phyloP scores from a whole-genome alignment of 2,888 invertebrate genomes.

The Mactromeris polynyma region DNA sequence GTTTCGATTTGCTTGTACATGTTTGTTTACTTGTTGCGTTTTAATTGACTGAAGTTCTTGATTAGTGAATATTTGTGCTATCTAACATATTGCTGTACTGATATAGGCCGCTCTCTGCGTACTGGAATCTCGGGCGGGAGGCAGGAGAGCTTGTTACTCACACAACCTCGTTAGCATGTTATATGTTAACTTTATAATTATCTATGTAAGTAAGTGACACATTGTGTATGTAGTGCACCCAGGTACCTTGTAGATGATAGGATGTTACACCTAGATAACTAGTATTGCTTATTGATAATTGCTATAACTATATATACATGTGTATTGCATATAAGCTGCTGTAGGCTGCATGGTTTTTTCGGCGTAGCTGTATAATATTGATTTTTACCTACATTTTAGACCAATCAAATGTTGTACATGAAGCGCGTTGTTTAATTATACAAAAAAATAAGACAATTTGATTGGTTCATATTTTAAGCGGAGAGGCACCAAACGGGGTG shows the following conservation, averaged over 20 bases:
- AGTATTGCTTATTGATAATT: not conserved
- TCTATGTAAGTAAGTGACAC: conserved; percentile 35
- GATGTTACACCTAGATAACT: not conserved
- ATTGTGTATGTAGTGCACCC: conserved; percentile 19
- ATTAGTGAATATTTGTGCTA: not conserved
- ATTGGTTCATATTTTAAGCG: no score
- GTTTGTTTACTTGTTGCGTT: not conserved
- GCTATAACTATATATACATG: not conserved
- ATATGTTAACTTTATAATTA: not conserved
- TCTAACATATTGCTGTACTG: not conserved
- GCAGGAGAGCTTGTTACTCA: conserved; percentile 19
- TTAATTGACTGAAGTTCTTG: not conserved
- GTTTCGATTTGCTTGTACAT: not conserved
- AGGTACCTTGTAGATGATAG: not conserved
- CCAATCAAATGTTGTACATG: no score
- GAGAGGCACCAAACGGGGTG: no score
- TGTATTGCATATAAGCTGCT: not conserved
- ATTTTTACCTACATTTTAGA: no score
- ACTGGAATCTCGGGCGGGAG: conserved; percentile 3
- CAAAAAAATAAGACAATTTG: no score
- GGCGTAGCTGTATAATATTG: no score
- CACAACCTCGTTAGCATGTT: conserved; percentile 23
- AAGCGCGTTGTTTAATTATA: no score
- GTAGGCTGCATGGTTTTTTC: not conserved
- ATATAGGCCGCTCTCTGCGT: conserved; percentile 41